Evolutionary conservation across 2,888 invertebrate species (phyloP).

Genomic region (Nomada hirtipes): DNA sequence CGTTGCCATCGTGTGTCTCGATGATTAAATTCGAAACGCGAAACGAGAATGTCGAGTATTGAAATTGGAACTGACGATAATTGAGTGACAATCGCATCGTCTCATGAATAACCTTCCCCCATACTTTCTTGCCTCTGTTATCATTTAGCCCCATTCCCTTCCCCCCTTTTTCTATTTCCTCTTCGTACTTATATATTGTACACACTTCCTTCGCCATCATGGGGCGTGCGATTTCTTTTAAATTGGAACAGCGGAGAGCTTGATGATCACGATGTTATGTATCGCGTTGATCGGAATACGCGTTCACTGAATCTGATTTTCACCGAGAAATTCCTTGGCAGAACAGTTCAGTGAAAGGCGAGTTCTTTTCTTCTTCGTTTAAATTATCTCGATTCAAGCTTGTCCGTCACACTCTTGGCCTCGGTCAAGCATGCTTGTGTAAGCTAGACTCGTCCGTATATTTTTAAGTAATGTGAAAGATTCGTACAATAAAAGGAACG

Average conservation of each 20-base stretch:
- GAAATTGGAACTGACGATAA: constrained; percentile 16
- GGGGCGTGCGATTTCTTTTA: constrained; percentile 30
- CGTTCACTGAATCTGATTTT: constrained; percentile 15
- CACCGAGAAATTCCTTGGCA: neutral
- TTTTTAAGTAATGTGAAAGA: constrained; percentile 67
- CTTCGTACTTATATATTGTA: neutral
- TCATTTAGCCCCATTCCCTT: neutral
- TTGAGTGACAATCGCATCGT: constrained; percentile 28
- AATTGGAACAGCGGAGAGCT: neutral
- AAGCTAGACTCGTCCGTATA: constrained; percentile 60
- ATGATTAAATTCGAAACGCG: neutral
- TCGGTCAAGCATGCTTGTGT: constrained; percentile 53
- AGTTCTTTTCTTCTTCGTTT: neutral
- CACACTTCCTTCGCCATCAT: constrained; percentile 12
- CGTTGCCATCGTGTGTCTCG: neutral
- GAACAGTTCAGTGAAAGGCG: constrained; percentile 20
- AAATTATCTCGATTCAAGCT: constrained; percentile 30
- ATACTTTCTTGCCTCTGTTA: constrained; percentile 35
- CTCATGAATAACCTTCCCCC: constrained; percentile 25
- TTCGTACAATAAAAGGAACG: constrained; percentile 63
- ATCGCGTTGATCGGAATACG: constrained; percentile 5
- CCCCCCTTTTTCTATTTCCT: neutral
- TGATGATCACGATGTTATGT: constrained; percentile 12
- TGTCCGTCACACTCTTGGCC: constrained; percentile 49
- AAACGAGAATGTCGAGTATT: neutral